These are phyloP conservation scores for Gila robusta DNA, from an alignment of 2,797 vertebrate species.

Conservation along the genomic window DNA sequence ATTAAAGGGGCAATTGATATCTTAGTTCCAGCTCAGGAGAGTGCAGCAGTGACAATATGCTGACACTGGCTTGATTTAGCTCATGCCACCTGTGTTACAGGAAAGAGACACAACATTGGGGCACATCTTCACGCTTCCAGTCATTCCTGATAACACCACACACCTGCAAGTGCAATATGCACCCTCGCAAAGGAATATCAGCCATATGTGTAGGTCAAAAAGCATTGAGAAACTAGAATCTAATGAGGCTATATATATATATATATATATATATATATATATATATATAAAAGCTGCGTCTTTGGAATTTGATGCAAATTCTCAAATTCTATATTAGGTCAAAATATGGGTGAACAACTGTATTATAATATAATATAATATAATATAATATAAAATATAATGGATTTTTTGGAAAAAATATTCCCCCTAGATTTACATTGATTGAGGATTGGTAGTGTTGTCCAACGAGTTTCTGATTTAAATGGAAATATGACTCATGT, in stretches of 20 bases:
- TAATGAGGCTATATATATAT: background rate
- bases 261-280: too few relatives aligned
- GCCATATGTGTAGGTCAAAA: slow-evolving; percentile 12
- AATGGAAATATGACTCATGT: background rate
- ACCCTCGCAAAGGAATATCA: slow-evolving; percentile 2
- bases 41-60: slow-evolving; percentile 55
- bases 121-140: slow-evolving; percentile 35
- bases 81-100: slow-evolving; percentile 32
- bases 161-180: slow-evolving; percentile 22
- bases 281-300: too few relatives aligned
- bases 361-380: too few relatives aligned
- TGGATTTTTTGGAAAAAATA: too few relatives aligned
- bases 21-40: slow-evolving; percentile 58
- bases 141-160: slow-evolving; percentile 56
- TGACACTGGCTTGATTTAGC: slow-evolving; percentile 60
- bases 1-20: slow-evolving; percentile 63
- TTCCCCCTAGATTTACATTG: background rate
- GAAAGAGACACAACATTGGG: slow-evolving; percentile 26
- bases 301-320: too few relatives aligned
- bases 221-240: background rate
- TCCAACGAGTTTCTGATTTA: background rate
- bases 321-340: too few relatives aligned
- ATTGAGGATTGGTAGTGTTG: background rate
- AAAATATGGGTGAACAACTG: too few relatives aligned
- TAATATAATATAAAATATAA: too few relatives aligned